Evolutionary conservation across 2,113 vertebrate species (phyloP).

Genomic region (Carassius gibelio): DNA sequence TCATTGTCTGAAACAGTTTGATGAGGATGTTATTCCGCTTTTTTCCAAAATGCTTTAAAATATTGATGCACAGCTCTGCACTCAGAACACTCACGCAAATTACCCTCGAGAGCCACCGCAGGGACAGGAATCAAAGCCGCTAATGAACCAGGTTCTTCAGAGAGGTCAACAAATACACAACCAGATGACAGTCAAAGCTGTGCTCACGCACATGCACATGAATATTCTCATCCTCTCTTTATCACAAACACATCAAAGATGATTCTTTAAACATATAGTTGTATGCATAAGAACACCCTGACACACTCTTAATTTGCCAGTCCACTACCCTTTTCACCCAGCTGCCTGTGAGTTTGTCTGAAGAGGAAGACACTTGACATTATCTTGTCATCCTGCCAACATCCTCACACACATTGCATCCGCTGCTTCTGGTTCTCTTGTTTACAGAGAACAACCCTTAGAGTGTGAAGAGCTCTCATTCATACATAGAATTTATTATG

Average conservation of each 20-base stretch:
- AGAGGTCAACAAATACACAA: constrained; percentile 30
- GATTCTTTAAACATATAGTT: background rate
- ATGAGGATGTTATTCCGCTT: background rate
- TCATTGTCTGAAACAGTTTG: background rate
- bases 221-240: background rate
- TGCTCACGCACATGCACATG: background rate
- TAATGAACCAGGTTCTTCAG: constrained; percentile 33
- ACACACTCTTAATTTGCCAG: constrained; percentile 18
- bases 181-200: background rate
- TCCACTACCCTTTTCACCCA: background rate
- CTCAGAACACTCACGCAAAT: constrained; percentile 14
- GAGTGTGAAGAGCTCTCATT: constrained; percentile 4
- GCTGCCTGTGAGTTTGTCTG: background rate
- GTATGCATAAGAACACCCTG: background rate
- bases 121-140: background rate
- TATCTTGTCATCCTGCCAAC: background rate
- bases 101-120: background rate
- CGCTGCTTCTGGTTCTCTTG: background rate
- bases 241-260: constrained; percentile 20
- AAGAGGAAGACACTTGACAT: constrained; percentile 45
- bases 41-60: background rate
- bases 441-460: constrained; percentile 10
- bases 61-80: constrained; percentile 19
- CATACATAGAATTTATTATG: background rate
- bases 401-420: background rate